Conservation (phyloP, 2,113 vertebrate genomes). For the Diphyllodes magnificus region DNA sequence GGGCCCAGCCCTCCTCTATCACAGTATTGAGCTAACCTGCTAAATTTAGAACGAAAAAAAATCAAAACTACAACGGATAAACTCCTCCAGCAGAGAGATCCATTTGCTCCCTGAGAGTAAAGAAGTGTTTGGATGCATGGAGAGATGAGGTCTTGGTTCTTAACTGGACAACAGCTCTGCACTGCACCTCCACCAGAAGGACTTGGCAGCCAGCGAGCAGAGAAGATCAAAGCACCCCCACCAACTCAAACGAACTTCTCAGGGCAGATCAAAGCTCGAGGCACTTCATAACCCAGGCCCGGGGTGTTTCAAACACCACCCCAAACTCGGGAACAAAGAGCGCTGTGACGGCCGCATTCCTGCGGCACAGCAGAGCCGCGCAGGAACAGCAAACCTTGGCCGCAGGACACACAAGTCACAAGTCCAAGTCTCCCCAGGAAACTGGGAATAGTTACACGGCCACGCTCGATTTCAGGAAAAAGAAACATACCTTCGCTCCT, state of each 20-base stretch:
- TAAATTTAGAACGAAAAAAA: background rate
- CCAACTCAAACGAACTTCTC: background rate
- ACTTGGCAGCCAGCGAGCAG: background rate
- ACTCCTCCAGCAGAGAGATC: background rate
- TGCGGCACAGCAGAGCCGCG: background rate
- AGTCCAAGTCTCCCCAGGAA: background rate
- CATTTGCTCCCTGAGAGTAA: background rate
- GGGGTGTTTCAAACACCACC: background rate
- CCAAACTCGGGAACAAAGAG: background rate
- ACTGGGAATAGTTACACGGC: background rate
- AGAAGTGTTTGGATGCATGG: background rate
- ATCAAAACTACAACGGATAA: background rate
- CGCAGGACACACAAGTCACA: background rate
- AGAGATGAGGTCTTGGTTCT: background rate
- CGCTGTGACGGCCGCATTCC: background rate
- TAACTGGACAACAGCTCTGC: background rate
- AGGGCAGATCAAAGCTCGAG: background rate
- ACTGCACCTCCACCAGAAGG: background rate
- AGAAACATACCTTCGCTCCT: background rate
- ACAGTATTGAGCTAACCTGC: background rate
- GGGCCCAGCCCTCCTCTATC: background rate
- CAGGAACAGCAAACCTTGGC: background rate
- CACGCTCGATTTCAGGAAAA: background rate
- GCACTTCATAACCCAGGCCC: background rate
- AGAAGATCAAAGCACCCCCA: constrained; percentile 8